Evolutionary conservation across 2,797 vertebrate genomes (phyloP).

Genomic region (Mus minutoides): DNA sequence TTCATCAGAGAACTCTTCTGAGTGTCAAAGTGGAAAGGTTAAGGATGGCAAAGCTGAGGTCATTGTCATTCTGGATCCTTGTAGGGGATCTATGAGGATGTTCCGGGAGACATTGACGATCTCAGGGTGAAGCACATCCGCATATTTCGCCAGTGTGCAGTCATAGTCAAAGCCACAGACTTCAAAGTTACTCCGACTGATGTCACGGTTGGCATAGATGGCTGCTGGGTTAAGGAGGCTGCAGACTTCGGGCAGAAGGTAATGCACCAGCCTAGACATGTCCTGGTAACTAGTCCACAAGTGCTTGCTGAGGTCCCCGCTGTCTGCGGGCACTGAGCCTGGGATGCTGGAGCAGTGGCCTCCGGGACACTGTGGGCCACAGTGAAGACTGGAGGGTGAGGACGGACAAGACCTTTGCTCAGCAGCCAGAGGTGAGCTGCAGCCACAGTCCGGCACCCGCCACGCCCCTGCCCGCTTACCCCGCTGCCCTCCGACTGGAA

Average conservation of each 20-base stretch:
- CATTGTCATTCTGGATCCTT: conserved; percentile 88
- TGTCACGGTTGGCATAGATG: conserved; percentile 90
- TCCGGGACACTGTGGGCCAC: conserved; percentile 58
- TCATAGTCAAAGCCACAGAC: conserved; percentile 90
- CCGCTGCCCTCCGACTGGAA: conserved; percentile 54
- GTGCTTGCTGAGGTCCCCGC: conserved; percentile 83
- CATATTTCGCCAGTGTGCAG: conserved; percentile 89
- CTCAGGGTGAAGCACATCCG: conserved; percentile 87
- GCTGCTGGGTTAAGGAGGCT: conserved; percentile 88
- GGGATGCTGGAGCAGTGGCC: conserved; percentile 26
- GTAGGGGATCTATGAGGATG: conserved; percentile 89
- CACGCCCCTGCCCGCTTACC: conserved; percentile 48
- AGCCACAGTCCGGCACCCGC: conserved; percentile 59
- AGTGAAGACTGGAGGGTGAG: conserved; percentile 74
- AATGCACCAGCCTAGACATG: conserved; percentile 89
- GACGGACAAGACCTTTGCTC: conserved; percentile 52
- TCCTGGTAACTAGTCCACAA: conserved; percentile 89
- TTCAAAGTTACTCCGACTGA: conserved; percentile 88
- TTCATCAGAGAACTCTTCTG: conserved; percentile 92
- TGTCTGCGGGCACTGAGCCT: conserved; percentile 67
- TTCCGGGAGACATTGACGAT: conserved; percentile 88
- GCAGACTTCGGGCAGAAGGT: conserved; percentile 89
- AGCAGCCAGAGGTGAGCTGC: conserved; percentile 67
- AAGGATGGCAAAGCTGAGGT: conserved; percentile 89
- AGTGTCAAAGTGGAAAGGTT: conserved; percentile 89